Evolutionary conservation across 2,113 vertebrate genomes (phyloP).

Genomic region (Aptenodytes forsteri): DNA sequence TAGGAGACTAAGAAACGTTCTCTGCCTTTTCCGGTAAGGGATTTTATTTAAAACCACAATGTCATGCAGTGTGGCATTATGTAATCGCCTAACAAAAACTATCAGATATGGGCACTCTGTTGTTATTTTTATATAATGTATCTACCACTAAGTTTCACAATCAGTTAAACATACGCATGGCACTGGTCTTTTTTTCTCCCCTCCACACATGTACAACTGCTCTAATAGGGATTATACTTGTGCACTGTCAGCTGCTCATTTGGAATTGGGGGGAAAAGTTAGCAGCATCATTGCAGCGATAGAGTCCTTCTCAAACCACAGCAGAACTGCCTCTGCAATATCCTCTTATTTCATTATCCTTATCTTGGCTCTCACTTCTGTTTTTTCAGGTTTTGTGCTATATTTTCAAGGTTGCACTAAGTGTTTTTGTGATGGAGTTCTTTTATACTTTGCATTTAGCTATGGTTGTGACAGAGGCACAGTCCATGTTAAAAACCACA

Average conservation of each 20-base stretch:
- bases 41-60: not conserved
- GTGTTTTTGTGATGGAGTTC: not conserved
- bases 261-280: not conserved
- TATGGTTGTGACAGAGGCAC: not conserved
- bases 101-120: not conserved
- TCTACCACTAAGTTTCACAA: not conserved
- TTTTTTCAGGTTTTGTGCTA: not conserved
- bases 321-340: not conserved
- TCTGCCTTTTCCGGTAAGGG: not conserved
- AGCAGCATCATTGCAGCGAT: not conserved
- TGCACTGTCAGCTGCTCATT: not conserved
- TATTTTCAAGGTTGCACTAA: not conserved
- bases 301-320: not conserved
- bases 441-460: not conserved
- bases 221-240: not conserved
- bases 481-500: not conserved
- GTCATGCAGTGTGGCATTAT: not conserved
- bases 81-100: not conserved
- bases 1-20: not conserved
- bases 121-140: not conserved
- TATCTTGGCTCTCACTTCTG: not conserved
- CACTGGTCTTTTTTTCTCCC: not conserved
- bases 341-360: not conserved
- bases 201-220: not conserved
- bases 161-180: not conserved